These are phyloP conservation scores for Mungos mungo DNA, from an alignment of 2,113 vertebrate genomes.

Conservation along the genomic window DNA sequence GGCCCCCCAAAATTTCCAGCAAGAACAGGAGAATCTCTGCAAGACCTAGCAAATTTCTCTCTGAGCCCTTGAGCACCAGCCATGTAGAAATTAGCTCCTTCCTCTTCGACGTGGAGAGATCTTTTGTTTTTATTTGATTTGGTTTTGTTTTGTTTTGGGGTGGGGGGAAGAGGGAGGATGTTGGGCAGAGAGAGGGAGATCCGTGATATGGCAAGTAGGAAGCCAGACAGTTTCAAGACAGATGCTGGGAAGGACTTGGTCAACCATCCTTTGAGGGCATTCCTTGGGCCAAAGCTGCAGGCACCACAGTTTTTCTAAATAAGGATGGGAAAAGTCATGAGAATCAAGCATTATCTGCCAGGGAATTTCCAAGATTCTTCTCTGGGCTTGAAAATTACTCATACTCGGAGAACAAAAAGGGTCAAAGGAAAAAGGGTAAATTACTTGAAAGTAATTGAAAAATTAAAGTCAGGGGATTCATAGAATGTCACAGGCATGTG, in stretches of 20 bases:
- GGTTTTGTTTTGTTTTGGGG: background rate
- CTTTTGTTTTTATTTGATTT: background rate
- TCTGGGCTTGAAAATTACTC: constrained; percentile 53
- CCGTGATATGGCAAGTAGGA: constrained; percentile 8
- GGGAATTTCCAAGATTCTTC: constrained; percentile 66
- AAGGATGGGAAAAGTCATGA: constrained; percentile 55
- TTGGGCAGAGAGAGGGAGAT: constrained; percentile 4
- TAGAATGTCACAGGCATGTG: background rate
- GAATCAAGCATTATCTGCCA: constrained; percentile 56
- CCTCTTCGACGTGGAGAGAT: background rate
- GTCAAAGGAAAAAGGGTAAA: background rate
- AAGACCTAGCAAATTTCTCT: background rate
- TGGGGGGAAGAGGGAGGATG: background rate
- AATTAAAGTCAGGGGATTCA: background rate
- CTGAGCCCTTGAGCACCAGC: background rate
- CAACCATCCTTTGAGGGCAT: constrained; percentile 12
- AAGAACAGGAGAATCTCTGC: background rate
- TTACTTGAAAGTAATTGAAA: background rate
- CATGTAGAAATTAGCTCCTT: background rate
- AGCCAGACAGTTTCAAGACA: background rate
- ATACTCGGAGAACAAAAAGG: constrained; percentile 56
- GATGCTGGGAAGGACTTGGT: constrained; percentile 41
- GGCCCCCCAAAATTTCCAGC: background rate
- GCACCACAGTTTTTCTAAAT: constrained; percentile 65
- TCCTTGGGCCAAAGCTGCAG: background rate